Evolutionary conservation across 2,113 vertebrate species (phyloP).

Genomic region (Actenoides hombroni): DNA sequence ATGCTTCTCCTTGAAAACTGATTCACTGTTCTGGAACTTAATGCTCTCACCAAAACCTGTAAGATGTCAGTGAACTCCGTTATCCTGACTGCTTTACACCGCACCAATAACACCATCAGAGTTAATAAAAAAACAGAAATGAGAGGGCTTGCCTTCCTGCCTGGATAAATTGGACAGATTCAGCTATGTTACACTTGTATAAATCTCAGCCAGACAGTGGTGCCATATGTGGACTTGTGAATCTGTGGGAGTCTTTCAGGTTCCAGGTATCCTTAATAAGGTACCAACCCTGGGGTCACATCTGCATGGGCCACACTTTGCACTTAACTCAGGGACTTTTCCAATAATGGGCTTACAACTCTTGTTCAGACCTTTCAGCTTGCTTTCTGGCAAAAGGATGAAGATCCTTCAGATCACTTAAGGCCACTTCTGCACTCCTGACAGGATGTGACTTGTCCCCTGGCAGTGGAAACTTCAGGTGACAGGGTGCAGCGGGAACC

Average conservation of each 20-base stretch:
- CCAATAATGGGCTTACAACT: rapidly evolving
- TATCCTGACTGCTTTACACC: neutral
- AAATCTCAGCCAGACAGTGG: neutral
- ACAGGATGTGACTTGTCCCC: neutral
- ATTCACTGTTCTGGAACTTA: neutral
- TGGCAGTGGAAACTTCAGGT: neutral
- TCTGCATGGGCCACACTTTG: neutral
- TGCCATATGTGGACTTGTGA: neutral
- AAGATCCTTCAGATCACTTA: neutral
- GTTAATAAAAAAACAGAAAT: neutral
- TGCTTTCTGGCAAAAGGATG: neutral
- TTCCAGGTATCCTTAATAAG: neutral
- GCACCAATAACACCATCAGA: neutral
- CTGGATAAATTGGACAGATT: neutral
- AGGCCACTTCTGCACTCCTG: rapidly evolving
- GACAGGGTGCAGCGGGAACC: rapidly evolving
- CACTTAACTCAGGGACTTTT: neutral
- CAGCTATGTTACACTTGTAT: neutral
- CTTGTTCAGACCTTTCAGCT: neutral
- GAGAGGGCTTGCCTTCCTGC: neutral
- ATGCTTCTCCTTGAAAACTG: neutral
- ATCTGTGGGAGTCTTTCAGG: neutral
- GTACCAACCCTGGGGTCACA: neutral
- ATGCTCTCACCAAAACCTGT: neutral
- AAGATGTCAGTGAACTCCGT: neutral